These are phyloP conservation scores for Palaemon carinicauda DNA, from an alignment of 1,140 invertebrate genomes.

Conservation along the genomic window DNA sequence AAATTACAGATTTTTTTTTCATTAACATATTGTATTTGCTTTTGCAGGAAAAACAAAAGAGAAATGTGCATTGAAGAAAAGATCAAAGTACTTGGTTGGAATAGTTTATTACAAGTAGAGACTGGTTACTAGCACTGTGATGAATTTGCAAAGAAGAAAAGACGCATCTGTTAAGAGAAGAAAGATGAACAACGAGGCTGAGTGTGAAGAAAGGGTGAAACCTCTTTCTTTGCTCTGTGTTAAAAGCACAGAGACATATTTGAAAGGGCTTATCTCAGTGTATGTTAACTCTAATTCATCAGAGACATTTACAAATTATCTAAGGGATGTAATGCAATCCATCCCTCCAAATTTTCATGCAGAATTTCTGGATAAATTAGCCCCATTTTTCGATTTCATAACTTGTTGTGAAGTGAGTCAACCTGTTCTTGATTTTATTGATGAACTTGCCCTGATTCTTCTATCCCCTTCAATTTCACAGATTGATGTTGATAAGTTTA, in stretches of 20 bases:
- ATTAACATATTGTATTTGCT: too few species aligned
- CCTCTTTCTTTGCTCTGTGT: neutral
- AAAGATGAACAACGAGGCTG: too few species aligned
- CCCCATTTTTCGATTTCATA: constrained; percentile 30
- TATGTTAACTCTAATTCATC: neutral
- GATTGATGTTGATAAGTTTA: constrained; percentile 33
- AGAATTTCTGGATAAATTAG: constrained; percentile 32
- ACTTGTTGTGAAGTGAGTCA: neutral
- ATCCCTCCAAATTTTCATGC: constrained; percentile 33
- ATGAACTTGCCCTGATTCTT: constrained; percentile 25
- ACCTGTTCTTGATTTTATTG: constrained; percentile 13
- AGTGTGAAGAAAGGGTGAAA: neutral
- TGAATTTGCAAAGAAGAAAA: too few species aligned
- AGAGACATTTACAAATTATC: constrained; percentile 6
- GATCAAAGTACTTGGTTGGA: too few species aligned
- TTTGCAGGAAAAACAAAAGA: too few species aligned
- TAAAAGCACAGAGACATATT: neutral
- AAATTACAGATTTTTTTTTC: too few species aligned
- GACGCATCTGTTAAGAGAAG: too few species aligned
- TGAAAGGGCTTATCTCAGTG: too few species aligned
- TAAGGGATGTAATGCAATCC: constrained; percentile 6
- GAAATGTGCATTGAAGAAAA: too few species aligned
- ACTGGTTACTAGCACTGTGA: too few species aligned
- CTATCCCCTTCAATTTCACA: constrained; percentile 33
- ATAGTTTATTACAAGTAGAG: too few species aligned